phyloP scores from a whole-genome alignment of 1,140 invertebrate species.

The Lithobius niger region DNA sequence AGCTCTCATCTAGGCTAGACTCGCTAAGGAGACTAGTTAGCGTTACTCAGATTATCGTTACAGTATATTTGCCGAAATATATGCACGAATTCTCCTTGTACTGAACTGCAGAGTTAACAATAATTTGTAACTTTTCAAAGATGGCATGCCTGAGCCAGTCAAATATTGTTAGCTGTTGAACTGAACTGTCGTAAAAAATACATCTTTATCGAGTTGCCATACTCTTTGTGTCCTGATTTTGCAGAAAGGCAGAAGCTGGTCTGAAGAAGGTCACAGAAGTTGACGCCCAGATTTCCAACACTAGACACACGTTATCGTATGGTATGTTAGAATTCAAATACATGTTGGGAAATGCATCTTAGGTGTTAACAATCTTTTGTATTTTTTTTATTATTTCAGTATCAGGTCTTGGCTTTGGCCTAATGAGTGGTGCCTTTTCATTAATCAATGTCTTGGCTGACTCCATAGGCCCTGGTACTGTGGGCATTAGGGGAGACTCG shows the following conservation, averaged over 20 bases:
- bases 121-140: not conserved
- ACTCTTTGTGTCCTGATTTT: no score
- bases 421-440: conserved; percentile 89
- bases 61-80: no score
- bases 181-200: not conserved
- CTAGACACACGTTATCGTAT: conserved; percentile 81
- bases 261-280: conserved; percentile 68
- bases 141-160: not conserved
- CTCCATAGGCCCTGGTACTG: conserved; percentile 80
- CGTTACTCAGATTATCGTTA: no score
- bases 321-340: conserved; percentile 35
- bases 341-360: not conserved
- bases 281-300: conserved; percentile 57
- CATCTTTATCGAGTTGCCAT: no score
- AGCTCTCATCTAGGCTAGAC: no score
- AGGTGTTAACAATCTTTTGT: no score
- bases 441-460: conserved; percentile 87
- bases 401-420: conserved; percentile 85
- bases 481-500: conserved; percentile 67
- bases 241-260: conserved; percentile 71
- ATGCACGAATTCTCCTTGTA: no score
- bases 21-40: no score
- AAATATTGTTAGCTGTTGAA: not conserved
- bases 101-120: not conserved
- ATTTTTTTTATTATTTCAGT: conserved; percentile 34